Base-by-base conservation (phyloP, 1,140 invertebrate genomes). In the Solenopsis fugax region DNA sequence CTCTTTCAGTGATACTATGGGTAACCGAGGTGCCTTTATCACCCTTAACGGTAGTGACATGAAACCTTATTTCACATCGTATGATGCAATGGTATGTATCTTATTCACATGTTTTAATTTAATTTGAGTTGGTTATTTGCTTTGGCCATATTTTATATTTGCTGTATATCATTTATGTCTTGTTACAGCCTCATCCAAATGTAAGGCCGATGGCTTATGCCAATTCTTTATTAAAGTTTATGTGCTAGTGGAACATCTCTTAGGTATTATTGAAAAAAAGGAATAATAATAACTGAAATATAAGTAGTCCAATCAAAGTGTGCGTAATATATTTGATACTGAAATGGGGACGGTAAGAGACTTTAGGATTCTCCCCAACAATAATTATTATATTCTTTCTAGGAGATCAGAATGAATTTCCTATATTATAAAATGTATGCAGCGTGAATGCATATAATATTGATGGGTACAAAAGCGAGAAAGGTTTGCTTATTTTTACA, bases 11-110 rank as follows among this genome's bases (percentile, higher is more conserved):
- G 99, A 99, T 97, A 98, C 98, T 67, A 99, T 99, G 98, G 98
- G 98, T 92, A 99, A 99, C 95, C 97, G 98, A 95, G 99, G 99
- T 94, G 99, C 99, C 92, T 99, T 99, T 95, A 99, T 99, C 92
- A 99, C 97, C 87, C 96, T 99, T 92, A 98, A 97, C 78, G 99
- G 99, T 77, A 98, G 98, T 94, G 97, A 98, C 93, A 97, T 99
- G 95, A 97, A 96, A 93, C 99, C 99, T 54, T 97, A 98, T 89
- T 99, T 97, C 96, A 98, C 97, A 69, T 97, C 98, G 18, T 99
- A 99, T 94, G 97, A 98, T 94, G 98, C 98, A 93, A 99, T 99
- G 96, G 98, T 98, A 96, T 96, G 97, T 97, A 50, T 65, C 87
- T 78, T 76, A 76, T 87, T 67, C 60, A 10, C 7, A 58, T 58